Conservation (phyloP, 2,797 vertebrate species). For the Helicolenus hilgendorfi region DNA sequence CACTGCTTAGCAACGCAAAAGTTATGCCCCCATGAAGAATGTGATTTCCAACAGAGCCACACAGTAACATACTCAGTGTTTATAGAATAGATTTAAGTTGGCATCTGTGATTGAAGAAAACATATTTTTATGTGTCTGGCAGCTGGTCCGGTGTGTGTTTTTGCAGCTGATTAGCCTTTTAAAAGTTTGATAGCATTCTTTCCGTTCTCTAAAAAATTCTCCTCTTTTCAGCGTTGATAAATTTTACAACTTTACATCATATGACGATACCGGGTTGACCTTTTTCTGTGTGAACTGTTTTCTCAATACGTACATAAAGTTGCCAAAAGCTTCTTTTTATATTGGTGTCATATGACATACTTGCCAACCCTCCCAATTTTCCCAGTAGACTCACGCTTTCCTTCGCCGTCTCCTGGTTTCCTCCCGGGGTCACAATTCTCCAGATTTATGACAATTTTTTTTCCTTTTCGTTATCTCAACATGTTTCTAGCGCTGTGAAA, state of each 20-base stretch:
- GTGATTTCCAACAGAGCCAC: slow-evolving; percentile 60
- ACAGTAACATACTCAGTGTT: slow-evolving; percentile 40
- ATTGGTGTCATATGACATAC: background rate
- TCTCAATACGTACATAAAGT: background rate
- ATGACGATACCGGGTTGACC: background rate
- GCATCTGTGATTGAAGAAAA: slow-evolving; percentile 39
- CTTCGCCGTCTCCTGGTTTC: fast-evolving
- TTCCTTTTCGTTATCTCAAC: too few relatives aligned
- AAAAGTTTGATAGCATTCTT: background rate
- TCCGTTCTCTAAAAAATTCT: background rate
- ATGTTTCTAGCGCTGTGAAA: too few relatives aligned
- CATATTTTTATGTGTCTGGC: slow-evolving; percentile 31
- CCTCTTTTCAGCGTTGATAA: background rate
- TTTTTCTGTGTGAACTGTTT: background rate
- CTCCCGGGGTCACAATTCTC: too few relatives aligned
- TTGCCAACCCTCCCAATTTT: background rate
- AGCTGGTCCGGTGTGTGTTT: slow-evolving; percentile 22
- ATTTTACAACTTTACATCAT: background rate
- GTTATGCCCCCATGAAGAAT: slow-evolving; percentile 64
- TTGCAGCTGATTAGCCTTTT: slow-evolving; percentile 4
- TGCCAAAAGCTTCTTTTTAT: background rate
- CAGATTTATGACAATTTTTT: too few relatives aligned
- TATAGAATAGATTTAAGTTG: slow-evolving; percentile 39
- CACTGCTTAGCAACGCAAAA: slow-evolving; percentile 58
- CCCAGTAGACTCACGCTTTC: background rate